These are phyloP conservation scores for Saccostrea cuccullata DNA, from an alignment of 1,140 invertebrate genomes.

Conservation along the genomic window DNA sequence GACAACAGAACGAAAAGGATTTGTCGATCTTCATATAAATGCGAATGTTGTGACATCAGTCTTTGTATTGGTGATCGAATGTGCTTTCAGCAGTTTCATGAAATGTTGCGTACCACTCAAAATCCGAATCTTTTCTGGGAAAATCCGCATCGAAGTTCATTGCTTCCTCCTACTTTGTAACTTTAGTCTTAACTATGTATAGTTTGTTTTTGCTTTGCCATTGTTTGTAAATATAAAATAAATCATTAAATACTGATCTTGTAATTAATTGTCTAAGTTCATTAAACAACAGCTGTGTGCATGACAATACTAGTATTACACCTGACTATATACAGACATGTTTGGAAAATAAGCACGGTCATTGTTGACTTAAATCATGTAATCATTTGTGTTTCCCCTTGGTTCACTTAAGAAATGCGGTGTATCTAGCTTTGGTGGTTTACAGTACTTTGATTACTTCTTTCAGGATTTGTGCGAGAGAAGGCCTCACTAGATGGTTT, in stretches of 20 bases:
- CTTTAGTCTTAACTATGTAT: not conserved
- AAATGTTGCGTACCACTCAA: constrained; percentile 20
- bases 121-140: constrained; percentile 21
- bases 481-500: constrained; percentile 14
- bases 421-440: no score
- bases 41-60: constrained; percentile 5
- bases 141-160: constrained; percentile 1
- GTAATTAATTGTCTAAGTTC: not conserved
- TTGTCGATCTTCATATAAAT: constrained; percentile 24
- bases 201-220: no score
- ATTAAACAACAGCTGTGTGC: no score
- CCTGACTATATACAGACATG: no score
- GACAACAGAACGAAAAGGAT: constrained; percentile 25
- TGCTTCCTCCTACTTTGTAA: not conserved
- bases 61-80: constrained; percentile 13
- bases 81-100: constrained; percentile 26
- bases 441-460: constrained; percentile 8
- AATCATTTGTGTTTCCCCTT: no score
- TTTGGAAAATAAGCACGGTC: no score
- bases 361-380: no score
- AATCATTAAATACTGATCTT: not conserved
- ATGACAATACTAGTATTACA: no score
- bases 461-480: constrained; percentile 32
- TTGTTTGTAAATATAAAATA: no score
- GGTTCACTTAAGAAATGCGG: no score